Evolutionary conservation across 2,113 vertebrate species (phyloP).

Genomic region (Nansenia antarctica): DNA sequence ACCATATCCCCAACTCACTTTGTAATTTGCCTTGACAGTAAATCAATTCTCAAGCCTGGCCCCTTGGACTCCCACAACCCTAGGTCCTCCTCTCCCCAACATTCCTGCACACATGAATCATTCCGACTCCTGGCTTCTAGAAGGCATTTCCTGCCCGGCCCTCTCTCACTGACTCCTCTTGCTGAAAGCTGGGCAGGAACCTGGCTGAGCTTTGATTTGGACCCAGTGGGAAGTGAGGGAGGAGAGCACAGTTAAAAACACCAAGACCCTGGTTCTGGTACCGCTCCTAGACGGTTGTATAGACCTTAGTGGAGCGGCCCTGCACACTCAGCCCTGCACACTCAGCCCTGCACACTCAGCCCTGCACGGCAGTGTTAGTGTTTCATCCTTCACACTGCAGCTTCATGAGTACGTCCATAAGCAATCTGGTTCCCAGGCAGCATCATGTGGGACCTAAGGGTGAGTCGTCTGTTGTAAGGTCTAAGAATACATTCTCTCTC

Average conservation of each 20-base stretch:
- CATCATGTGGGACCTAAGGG: constrained; percentile 40
- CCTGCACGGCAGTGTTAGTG: constrained; percentile 61
- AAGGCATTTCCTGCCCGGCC: constrained; percentile 94
- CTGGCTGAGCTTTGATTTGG: constrained; percentile 82
- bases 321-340: constrained; percentile 61
- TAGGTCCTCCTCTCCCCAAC: constrained; percentile 75
- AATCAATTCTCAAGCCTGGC: constrained; percentile 93
- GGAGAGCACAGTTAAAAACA: constrained; percentile 57
- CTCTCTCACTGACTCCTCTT: constrained; percentile 71
- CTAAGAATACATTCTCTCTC: constrained; percentile 60
- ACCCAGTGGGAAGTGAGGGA: constrained; percentile 72
- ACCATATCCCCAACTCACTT: constrained; percentile 87
- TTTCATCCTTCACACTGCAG: constrained; percentile 59
- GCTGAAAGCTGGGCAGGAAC: constrained; percentile 84
- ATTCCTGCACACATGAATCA: constrained; percentile 96
- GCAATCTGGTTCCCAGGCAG: constrained; percentile 43
- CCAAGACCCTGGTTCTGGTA: constrained; percentile 50
- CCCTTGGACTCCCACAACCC: constrained; percentile 82
- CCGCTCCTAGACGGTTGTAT: too few species aligned
- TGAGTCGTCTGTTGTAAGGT: constrained; percentile 40
- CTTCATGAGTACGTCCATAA: constrained; percentile 50
- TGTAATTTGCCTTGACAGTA: constrained; percentile 95
- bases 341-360: too few species aligned
- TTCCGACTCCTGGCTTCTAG: constrained; percentile 93
- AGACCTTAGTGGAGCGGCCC: too few species aligned